Evolutionary conservation across 2,888 invertebrate genomes (phyloP), one percentile per base, ranked within the genome.

Genomic region (Harpalus rubripes): DNA sequence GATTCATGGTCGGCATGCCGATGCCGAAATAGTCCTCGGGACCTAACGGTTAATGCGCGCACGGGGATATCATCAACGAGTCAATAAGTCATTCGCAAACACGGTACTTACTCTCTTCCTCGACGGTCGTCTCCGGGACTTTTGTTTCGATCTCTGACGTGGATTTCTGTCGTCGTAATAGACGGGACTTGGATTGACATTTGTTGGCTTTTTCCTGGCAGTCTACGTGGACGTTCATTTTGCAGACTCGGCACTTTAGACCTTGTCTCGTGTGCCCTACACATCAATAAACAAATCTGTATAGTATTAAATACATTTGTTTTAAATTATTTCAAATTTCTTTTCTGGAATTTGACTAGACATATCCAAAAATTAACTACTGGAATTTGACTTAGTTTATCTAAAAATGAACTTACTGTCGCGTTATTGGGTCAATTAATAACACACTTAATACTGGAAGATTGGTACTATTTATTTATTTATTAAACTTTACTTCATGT

Each of bases 201-300:
- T 95, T 95, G 86, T 95, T 95, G 16, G 96, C 95, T 88, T 95
- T 95, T 10, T 96, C 95, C 91, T 96, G 95, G 92, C 98, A 98
- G 91, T 98, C 97, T 65, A 95, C 94, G 92, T 98, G 98, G 82
- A 97, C 95, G 91, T 98, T 98, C 92, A 96, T 94, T 92, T 98
- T 98, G 92, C 98, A 98, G 87, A 97, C 94, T 84, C 97, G 94
- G 91, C 98, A 98, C 87, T 97, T 95, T 84, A 98, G 92, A 15
- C 98, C 98, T 92, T 98, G 98, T 72, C 97, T 94, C 81, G 97
- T 97, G 92, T 98, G 98, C 85, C 98, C 98, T 97, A 90, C 61
- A 89, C 89, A 74, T 6, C 1, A 1, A 85, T 32, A 32, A 32
- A 32, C 32, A 32, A 0, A 1, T 32, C 32, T 32, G 5, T 5